phyloP scores from a whole-genome alignment of 2,888 invertebrate genomes.

The Cepaea hortensis region DNA sequence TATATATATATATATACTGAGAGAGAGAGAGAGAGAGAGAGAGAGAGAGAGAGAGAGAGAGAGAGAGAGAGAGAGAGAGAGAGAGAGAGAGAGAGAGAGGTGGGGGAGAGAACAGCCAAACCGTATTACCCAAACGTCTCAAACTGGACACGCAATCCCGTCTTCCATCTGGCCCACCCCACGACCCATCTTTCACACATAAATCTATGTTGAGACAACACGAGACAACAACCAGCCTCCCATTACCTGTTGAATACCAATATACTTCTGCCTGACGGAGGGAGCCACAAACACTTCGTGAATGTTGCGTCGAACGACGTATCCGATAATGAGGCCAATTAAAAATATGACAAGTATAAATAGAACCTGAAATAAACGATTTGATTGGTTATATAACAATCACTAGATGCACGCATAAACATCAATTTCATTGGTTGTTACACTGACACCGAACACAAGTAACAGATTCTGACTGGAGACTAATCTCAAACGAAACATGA shows the following conservation, averaged over 20 bases:
- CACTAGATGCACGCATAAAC: no score
- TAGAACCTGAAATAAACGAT: conserved; percentile 50
- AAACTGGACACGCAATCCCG: no score
- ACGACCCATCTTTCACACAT: neutral
- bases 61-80: neutral
- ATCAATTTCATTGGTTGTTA: no score
- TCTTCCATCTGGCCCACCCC: no score
- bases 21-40: neutral
- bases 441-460: no score
- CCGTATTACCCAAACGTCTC: no score
- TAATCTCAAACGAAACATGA: no score
- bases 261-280: conserved; percentile 26
- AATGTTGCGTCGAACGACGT: conserved; percentile 60
- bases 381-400: no score
- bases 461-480: no score
- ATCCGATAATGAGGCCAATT: conserved; percentile 67
- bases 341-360: conserved; percentile 62
- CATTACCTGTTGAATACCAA: conserved; percentile 53
- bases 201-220: neutral
- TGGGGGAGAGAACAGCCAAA: neutral
- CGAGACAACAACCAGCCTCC: no score
- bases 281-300: conserved; percentile 54
- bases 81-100: no score
- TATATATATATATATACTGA: no score
- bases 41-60: neutral